Conservation (phyloP, 1,140 invertebrate genomes). For the Sinonovacula constricta region DNA sequence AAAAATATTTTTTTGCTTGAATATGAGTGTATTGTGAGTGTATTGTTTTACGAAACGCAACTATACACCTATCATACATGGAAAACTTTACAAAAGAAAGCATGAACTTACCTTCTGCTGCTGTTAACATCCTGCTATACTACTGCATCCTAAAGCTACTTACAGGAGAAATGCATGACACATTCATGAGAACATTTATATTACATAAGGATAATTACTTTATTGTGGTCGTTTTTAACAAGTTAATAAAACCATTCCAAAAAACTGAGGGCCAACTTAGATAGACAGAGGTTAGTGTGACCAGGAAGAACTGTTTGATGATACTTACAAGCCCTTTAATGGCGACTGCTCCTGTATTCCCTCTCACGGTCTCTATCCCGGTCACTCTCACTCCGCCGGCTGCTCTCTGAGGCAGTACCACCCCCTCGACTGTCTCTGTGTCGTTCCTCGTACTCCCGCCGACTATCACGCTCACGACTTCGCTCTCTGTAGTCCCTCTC, state of each 20-base stretch:
- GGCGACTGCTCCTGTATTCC: constrained; percentile 64
- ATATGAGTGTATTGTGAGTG: no score
- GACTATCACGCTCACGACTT: constrained; percentile 82
- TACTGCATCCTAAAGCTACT: no score
- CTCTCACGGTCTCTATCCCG: constrained; percentile 68
- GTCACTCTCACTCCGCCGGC: constrained; percentile 75
- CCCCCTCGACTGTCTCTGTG: constrained; percentile 68
- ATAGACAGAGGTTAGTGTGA: neutral
- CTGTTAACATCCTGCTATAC: no score
- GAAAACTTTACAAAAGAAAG: neutral
- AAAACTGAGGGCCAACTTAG: no score
- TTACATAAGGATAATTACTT: no score
- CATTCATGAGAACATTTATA: neutral
- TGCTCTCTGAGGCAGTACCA: no score
- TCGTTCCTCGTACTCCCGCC: constrained; percentile 64
- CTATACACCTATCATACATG: neutral
- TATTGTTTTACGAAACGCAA: neutral
- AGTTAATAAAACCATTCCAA: no score
- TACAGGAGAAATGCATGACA: neutral
- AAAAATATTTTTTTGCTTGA: no score
- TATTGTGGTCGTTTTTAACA: no score
- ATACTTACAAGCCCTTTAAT: constrained; percentile 30
- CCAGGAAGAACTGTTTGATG: neutral
- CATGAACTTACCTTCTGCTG: neutral
- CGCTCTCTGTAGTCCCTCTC: constrained; percentile 81